phyloP scores from a whole-genome alignment of 2,888 invertebrate species.

The Ernsta delagoae region DNA sequence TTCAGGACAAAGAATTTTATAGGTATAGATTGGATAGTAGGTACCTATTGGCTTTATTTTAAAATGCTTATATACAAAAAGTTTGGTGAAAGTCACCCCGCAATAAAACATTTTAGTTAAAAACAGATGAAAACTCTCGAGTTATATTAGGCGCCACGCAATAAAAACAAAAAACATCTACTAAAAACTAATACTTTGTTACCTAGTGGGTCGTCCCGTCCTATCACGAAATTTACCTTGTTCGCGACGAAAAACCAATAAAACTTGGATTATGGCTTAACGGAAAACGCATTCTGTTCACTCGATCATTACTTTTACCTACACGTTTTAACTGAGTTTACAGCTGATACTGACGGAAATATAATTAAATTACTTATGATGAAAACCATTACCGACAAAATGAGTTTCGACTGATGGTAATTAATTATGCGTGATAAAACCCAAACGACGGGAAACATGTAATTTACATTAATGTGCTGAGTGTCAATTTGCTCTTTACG shows the following conservation, averaged over 20 bases:
- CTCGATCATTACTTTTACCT: conserved; percentile 10
- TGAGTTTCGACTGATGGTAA: conserved; percentile 21
- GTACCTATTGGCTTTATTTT: no score
- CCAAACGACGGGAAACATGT: conserved; percentile 16
- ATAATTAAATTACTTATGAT: conserved; percentile 27
- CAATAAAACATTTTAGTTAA: no score
- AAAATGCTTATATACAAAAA: no score
- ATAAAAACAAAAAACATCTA: background rate
- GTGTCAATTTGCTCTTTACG: background rate
- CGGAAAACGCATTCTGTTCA: conserved; percentile 15
- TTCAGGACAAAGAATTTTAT: no score
- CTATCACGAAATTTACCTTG: background rate
- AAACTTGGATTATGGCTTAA: conserved; percentile 20
- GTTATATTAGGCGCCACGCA: background rate
- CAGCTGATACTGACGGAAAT: conserved; percentile 14
- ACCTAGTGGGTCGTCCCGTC: background rate
- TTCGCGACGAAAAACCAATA: conserved; percentile 28
- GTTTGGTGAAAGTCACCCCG: no score
- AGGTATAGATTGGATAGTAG: no score
- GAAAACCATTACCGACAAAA: conserved; percentile 28
- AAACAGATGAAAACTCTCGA: no score
- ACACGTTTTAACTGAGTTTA: conserved; percentile 13
- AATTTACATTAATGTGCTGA: conserved; percentile 25
- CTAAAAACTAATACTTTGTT: conserved; percentile 4
- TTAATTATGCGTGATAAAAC: conserved; percentile 32